phyloP scores from a whole-genome alignment of 2,888 invertebrate species.

The Gymnosoma rotundatum region DNA sequence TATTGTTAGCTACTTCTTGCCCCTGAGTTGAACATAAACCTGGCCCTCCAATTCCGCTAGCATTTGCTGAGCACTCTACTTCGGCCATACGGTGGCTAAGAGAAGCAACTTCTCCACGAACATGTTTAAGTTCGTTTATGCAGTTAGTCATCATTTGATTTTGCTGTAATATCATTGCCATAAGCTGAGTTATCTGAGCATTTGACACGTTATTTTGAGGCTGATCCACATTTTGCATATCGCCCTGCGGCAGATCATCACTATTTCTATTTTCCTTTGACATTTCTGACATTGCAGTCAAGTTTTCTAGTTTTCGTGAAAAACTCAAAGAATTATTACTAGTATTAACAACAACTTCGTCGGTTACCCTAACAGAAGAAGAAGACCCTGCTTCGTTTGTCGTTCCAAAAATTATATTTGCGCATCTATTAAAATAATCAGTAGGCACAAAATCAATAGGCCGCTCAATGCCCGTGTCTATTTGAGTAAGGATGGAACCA shows the following conservation, averaged over 20 bases:
- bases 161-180: conserved; percentile 20
- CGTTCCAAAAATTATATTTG: conserved; percentile 10
- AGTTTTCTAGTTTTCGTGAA: no score
- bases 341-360: no score
- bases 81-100: conserved; percentile 3
- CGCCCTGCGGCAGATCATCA: background rate
- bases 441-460: no score
- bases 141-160: conserved; percentile 16
- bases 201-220: background rate
- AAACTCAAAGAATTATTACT: background rate
- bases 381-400: no score
- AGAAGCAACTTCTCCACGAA: conserved; percentile 25
- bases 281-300: background rate
- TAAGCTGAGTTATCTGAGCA: background rate
- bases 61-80: conserved; percentile 16
- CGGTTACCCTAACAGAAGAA: background rate
- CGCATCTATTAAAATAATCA: conserved; percentile 22
- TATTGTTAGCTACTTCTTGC: no score
- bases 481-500: no score
- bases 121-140: conserved; percentile 4
- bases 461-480: no score
- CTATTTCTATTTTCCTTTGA: background rate
- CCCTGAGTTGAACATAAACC: no score
- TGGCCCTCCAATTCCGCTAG: background rate
- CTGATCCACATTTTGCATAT: no score